Base-by-base conservation (phyloP, 2,113 vertebrate species). In the Labrus mixtus region DNA sequence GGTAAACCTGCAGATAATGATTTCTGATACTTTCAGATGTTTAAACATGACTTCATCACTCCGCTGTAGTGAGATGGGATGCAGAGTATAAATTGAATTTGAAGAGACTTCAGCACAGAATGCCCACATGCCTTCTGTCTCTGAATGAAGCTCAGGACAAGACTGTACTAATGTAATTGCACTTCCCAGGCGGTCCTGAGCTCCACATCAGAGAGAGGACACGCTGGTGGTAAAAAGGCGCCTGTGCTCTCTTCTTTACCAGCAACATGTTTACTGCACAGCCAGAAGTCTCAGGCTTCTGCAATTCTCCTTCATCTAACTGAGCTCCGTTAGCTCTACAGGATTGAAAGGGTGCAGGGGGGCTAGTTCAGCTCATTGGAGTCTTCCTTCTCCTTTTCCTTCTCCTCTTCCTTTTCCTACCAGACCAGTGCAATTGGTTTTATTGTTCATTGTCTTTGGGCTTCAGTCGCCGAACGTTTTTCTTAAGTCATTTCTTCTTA, bases 291-390 rank as follows among this genome's bases (percentile, higher is more conserved):
- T 79, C 68, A 3, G 66, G 33, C 59, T 60, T 20, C 78, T 20
- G 7, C 64, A 57, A 36, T 68, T 77, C 63, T 51, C 70, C 76
- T 86, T 86, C 61, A 70, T 79, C 78, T 84, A 1, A 1, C 51
- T 0, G 39, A 78, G 76, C 67, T 69, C 68, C 60, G 25, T 58
- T 73, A 78, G 29, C 79, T 63, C 41, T 0, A 25, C 65, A 29
- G 76, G 51, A 82, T 69, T 77, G 62, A 78, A 72, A 64, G 68
- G 48, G 55, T 57, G 81, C 64, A 53, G 61, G 75, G 75, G 79
- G 60, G 54, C 56, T 3, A 68, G 23, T 54, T 46, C 61, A 58
- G 22, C 77, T 81, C 75, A 41, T 29, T 9, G 19, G 17, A 23
- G 25, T 74, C 62, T 65, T 51, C 55, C 69, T 25, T 0, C 53